Base-by-base conservation (phyloP, 2,888 invertebrate species). In the Dusona sp. region DNA sequence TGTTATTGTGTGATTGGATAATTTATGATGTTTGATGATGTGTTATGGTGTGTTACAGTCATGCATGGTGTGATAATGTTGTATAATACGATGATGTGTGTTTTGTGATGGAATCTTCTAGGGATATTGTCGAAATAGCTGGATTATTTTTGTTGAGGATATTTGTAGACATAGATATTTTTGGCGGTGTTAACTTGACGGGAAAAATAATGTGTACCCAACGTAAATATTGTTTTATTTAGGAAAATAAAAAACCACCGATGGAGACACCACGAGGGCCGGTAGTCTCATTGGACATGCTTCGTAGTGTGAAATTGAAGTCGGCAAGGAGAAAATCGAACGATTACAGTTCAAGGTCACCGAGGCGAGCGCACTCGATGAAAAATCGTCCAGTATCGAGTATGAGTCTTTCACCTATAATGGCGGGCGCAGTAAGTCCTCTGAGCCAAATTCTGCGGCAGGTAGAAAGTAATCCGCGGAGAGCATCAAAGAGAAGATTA, bases 291-390 rank as follows among this genome's bases (percentile, higher is more conserved):
- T 51, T 93, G 72, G 94, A 94, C 51, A 94, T 94, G 94, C 79
- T 94, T 36, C 91, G 92, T 0, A 93, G 92, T 65, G 94, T 94
- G 0, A 94, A 94, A 87, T 86, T 94, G 11, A 92, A 92, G 80
- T 92, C 93, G 48, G 90, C 91, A 54, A 91, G 91, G 79, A 91
- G 91, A 64, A 90, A 89, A 89, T 51, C 89, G 13, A 75, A 25
- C 38, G 90, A 92, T 48, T 89, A 88, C 25, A 87, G 83, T 51
- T 33, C 86, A 29, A 91, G 90, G 88, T 93, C 92, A 22, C 92
- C 93, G 3, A 89, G 90, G 48, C 89, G 90, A 57, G 84, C 88
- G n/a, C 89, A 92, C 4, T 87, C 91, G 11, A 42, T 90, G 22
- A 92, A 89, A 79, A 88, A 84, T 79, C 86, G 86, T 68, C 72